A percentile compares a stretch with the other conserved stretches of the same genome.
phyloP scores from a whole-genome alignment of 2,113 vertebrate genomes.

The Triplophysa tibetana region DNA sequence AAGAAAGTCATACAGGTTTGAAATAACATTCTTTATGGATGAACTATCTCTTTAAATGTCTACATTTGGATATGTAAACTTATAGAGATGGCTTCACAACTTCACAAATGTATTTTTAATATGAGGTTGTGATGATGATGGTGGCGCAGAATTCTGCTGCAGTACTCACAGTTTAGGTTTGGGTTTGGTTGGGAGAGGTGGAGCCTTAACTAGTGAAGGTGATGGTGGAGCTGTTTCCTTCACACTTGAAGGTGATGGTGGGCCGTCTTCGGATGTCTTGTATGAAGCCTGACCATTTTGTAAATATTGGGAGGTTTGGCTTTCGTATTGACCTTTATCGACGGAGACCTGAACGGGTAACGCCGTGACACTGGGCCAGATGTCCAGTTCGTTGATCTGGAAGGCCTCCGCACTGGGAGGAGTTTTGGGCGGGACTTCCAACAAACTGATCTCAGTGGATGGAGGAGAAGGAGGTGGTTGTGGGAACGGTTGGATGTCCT shows the following conservation, averaged over 20 bases:
- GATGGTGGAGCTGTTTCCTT: conserved; percentile 51
- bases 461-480: conserved; percentile 79
- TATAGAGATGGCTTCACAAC: neutral
- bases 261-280: conserved; percentile 59
- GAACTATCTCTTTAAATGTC: too few relatives aligned
- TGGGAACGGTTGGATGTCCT: conserved; percentile 77
- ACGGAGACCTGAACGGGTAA: conserved; percentile 66
- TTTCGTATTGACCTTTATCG: conserved; percentile 51
- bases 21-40: too few relatives aligned
- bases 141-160: conserved; percentile 24
- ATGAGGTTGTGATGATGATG: neutral
- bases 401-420: conserved; percentile 66
- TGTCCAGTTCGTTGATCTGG: conserved; percentile 75
- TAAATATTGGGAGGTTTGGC: conserved; percentile 63
- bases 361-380: conserved; percentile 73
- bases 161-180: conserved; percentile 96
- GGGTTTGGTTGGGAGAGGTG: conserved; percentile 86
- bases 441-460: conserved; percentile 79
- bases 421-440: conserved; percentile 82
- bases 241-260: conserved; percentile 46
- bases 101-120: too few relatives aligned
- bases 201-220: conserved; percentile 74
- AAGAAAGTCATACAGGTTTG: too few relatives aligned
- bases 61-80: too few relatives aligned
- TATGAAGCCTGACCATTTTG: conserved; percentile 68